These are phyloP conservation scores for Latrodectus hesperus DNA, from an alignment of 2,888 invertebrate species.

Conservation along the genomic window DNA sequence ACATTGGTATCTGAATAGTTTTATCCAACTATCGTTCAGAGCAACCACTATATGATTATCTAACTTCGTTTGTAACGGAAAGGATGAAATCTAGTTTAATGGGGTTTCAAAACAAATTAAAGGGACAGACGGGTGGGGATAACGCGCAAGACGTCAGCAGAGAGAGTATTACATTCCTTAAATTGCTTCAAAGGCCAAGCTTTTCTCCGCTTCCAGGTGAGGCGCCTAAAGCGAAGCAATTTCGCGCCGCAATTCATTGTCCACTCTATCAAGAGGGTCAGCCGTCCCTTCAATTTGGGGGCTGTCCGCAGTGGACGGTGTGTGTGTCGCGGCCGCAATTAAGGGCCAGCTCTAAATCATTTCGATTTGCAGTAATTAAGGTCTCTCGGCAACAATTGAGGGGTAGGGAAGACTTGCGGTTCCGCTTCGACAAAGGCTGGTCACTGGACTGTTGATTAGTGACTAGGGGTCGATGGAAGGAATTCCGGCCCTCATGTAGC, in stretches of 20 bases:
- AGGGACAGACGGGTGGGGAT: neutral
- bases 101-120: neutral
- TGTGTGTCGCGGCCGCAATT: slow-evolving; percentile 56
- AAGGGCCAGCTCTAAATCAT: slow-evolving; percentile 59
- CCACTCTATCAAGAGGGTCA: slow-evolving; percentile 62
- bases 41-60: no score
- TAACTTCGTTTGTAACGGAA: neutral
- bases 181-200: slow-evolving; percentile 44
- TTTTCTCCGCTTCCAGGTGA: slow-evolving; percentile 18
- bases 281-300: slow-evolving; percentile 60
- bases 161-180: slow-evolving; percentile 44
- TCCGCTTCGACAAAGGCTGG: slow-evolving; percentile 13
- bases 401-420: slow-evolving; percentile 39
- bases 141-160: neutral
- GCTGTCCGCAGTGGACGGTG: slow-evolving; percentile 63
- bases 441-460: neutral
- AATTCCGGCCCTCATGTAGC: no score
- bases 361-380: slow-evolving; percentile 68
- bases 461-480: neutral
- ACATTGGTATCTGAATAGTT: no score
- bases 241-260: slow-evolving; percentile 62
- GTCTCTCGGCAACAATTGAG: slow-evolving; percentile 63
- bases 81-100: neutral
- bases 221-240: slow-evolving; percentile 37
- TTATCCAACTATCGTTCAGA: no score